Percentiles rank a stretch among this genome's conserved stretches.
Conservation (phyloP, 2,888 invertebrate genomes). For the Eilema sororculum region DNA sequence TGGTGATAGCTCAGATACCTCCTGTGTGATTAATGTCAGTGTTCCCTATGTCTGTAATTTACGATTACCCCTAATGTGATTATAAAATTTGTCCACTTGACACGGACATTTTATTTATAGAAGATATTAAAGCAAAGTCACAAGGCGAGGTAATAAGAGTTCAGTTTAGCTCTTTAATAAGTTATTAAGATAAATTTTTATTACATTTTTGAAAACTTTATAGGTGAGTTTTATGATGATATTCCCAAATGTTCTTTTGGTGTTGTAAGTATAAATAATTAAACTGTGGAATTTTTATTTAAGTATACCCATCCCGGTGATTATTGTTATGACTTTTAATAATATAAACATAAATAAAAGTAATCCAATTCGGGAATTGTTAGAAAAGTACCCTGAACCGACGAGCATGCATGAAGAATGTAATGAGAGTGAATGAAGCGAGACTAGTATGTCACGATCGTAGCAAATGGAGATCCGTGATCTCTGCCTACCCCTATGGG, state of each 20-base stretch:
- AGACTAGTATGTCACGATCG: too few species aligned
- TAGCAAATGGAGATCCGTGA: too few species aligned
- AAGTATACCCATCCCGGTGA: background rate
- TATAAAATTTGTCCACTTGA: constrained; percentile 62
- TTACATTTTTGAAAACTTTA: constrained; percentile 62
- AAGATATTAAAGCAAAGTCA: constrained; percentile 58
- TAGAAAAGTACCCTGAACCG: too few species aligned
- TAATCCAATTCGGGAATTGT: too few species aligned
- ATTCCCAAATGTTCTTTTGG: constrained; percentile 47
- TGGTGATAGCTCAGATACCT: too few species aligned
- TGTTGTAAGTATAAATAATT: constrained; percentile 46
- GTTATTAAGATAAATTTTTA: constrained; percentile 63
- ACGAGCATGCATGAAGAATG: too few species aligned
- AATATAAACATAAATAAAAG: too few species aligned
- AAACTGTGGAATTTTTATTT: constrained; percentile 17
- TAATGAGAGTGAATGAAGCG: too few species aligned
- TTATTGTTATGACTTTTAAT: constrained; percentile 8
- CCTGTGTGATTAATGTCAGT: constrained; percentile 43
- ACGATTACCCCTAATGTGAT: constrained; percentile 67
- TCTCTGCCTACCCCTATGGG: too few species aligned
- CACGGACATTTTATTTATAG: constrained; percentile 62
- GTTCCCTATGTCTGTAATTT: constrained; percentile 57
- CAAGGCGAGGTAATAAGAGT: constrained; percentile 46
- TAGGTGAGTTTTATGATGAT: constrained; percentile 59
- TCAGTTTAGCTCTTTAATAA: constrained; percentile 54